These are phyloP conservation scores for Craniophora ligustri DNA, from an alignment of 2,888 invertebrate genomes.

Conservation along the genomic window DNA sequence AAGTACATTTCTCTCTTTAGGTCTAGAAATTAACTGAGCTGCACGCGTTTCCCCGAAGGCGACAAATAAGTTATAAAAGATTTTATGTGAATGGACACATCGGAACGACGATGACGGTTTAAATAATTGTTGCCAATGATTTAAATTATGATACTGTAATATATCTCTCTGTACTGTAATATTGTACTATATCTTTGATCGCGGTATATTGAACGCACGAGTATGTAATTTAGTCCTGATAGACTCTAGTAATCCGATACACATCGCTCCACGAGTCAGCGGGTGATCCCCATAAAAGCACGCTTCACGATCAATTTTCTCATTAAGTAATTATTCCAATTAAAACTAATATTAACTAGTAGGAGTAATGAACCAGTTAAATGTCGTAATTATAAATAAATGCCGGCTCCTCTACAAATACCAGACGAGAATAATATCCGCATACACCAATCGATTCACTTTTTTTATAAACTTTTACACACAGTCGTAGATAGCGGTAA, in stretches of 20 bases:
- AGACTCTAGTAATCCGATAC: not conserved
- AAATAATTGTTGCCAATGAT: too few relatives aligned
- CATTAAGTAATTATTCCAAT: conserved; percentile 27
- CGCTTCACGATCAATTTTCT: conserved; percentile 10
- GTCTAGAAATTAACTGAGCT: too few relatives aligned
- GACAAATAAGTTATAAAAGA: too few relatives aligned
- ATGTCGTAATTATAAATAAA: conserved; percentile 28
- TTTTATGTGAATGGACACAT: too few relatives aligned
- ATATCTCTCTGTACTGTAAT: too few relatives aligned
- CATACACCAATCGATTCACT: conserved; percentile 9
- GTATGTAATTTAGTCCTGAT: too few relatives aligned
- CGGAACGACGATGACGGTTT: too few relatives aligned
- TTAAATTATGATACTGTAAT: too few relatives aligned
- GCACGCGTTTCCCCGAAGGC: conserved; percentile 15
- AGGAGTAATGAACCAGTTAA: conserved; percentile 14
- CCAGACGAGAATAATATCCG: conserved; percentile 29
- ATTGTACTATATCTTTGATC: too few relatives aligned
- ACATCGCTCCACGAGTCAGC: not conserved
- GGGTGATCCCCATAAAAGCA: conserved; percentile 6
- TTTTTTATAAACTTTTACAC: not conserved
- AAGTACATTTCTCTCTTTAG: conserved; percentile 60
- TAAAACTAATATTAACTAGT: conserved; percentile 23
- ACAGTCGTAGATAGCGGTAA: conserved; percentile 7
- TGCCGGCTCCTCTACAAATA: conserved; percentile 19
- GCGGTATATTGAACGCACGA: too few relatives aligned